Evolutionary conservation across 2,888 invertebrate genomes (phyloP), one percentile per base, ranked within the genome.

Genomic region (Andrena bucephala): DNA sequence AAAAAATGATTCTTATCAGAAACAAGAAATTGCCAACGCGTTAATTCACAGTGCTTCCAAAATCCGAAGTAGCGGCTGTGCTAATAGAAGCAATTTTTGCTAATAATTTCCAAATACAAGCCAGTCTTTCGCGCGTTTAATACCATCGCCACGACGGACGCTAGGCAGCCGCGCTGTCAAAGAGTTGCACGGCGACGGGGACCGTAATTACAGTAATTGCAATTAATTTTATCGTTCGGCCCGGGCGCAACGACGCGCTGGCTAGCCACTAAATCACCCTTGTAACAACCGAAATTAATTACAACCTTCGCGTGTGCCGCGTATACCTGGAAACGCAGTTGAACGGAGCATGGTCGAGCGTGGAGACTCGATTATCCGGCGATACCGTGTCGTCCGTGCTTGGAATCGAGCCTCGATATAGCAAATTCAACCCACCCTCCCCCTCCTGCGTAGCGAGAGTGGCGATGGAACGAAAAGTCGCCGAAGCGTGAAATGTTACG

Each of bases 191-290:
- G 66, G 54, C 62, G 36, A 67, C 52, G 69, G 63, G 20, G 20
- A 27, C 57, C 27, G 65, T 71, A 82, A 77, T 82, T 63, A 76
- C 70, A 50, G 68, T 77, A 74, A 83, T 82, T 82, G 82, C 73
- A 77, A 82, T 83, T 83, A 83, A 82, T 82, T 77, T 83, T 74
- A 75, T 63, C 77, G 54, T 77, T 59, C 68, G 50, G 20, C 42
- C 50, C 42, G 13, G 33, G 52, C 50, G 65, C 33, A 57, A 65
- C 74, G 50, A 57, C 57, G 57, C 57, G 57, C 29, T 27, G 65
- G 76, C 62, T 74, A 74, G 72, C 71, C 77, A 68, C 69, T 83
- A 82, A 82, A 83, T 83, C 83, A 83, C 74, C 59, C 67, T 57
- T 52, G 62, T 62, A 72, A 50, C 77, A 59, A 60, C 48, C 50